Evolutionary conservation across 2,113 vertebrate genomes (phyloP).

Genomic region (Atlantisia rogersi): DNA sequence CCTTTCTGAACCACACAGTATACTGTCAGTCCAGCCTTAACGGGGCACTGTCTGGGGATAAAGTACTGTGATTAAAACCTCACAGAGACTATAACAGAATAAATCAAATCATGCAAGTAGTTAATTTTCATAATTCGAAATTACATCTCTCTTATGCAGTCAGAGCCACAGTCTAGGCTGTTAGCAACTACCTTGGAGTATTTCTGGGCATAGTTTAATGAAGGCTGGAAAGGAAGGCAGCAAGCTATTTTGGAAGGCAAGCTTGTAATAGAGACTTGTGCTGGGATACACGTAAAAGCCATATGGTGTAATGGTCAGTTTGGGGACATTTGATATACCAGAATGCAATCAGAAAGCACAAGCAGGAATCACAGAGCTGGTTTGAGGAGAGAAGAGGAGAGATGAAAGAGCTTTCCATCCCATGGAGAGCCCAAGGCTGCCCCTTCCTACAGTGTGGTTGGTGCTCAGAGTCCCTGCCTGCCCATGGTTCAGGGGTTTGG

Average conservation of each 20-base stretch:
- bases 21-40: not conserved
- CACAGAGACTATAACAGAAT: not conserved
- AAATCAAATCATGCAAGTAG: not conserved
- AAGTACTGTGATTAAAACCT: not conserved
- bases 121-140: constrained; percentile 5
- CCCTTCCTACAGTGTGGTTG: not conserved
- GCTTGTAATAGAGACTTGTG: not conserved
- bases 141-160: not conserved
- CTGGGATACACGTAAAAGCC: not conserved
- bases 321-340: not conserved
- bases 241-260: not conserved
- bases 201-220: not conserved
- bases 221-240: not conserved
- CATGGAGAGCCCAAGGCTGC: accelerated
- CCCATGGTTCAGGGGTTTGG: accelerated
- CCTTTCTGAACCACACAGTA: not conserved
- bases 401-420: not conserved
- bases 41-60: not conserved
- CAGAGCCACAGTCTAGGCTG: not conserved
- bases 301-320: not conserved
- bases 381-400: not conserved
- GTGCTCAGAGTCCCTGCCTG: not conserved
- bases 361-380: not conserved
- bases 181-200: not conserved
- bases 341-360: not conserved